A percentile compares a stretch with the other conserved stretches of the same genome.
Evolutionary conservation across 2,113 vertebrate species (phyloP).

Genomic region (Nothobranchius kuhntae): DNA sequence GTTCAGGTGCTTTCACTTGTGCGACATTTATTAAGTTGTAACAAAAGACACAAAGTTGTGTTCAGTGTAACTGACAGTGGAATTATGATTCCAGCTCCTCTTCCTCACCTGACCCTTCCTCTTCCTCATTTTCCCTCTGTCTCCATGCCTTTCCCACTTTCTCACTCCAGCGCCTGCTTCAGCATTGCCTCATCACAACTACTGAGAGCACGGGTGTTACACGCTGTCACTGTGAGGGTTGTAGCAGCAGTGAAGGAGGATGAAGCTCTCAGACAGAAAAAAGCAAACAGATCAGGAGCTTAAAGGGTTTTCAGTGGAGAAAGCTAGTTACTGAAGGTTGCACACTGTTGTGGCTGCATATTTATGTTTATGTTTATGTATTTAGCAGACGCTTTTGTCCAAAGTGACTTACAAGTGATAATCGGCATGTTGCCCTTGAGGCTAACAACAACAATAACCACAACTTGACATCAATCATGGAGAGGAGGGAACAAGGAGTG

Average conservation of each 20-base stretch:
- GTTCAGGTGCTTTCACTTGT: not conserved
- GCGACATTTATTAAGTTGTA: constrained; percentile 22
- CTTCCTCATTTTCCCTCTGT: constrained; percentile 7
- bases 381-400: too few species aligned
- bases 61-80: constrained; percentile 45
- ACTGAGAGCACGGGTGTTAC: constrained; percentile 37
- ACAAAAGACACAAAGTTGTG: constrained; percentile 34
- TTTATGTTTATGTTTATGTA: too few species aligned
- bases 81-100: constrained; percentile 54
- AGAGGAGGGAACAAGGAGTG: too few species aligned
- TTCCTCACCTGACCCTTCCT: constrained; percentile 68
- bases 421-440: too few species aligned
- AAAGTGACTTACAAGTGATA: too few species aligned
- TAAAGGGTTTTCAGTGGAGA: not conserved
- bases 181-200: constrained; percentile 15
- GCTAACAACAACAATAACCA: too few species aligned
- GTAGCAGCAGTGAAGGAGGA: constrained; percentile 22
- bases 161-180: constrained; percentile 40
- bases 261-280: constrained; percentile 19
- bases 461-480: too few species aligned
- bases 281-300: constrained; percentile 12
- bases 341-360: not conserved
- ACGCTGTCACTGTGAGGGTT: constrained; percentile 32
- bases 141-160: constrained; percentile 42
- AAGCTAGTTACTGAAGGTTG: not conserved